phyloP scores from a whole-genome alignment of 2,797 vertebrate species.

The Hydrophis major region DNA sequence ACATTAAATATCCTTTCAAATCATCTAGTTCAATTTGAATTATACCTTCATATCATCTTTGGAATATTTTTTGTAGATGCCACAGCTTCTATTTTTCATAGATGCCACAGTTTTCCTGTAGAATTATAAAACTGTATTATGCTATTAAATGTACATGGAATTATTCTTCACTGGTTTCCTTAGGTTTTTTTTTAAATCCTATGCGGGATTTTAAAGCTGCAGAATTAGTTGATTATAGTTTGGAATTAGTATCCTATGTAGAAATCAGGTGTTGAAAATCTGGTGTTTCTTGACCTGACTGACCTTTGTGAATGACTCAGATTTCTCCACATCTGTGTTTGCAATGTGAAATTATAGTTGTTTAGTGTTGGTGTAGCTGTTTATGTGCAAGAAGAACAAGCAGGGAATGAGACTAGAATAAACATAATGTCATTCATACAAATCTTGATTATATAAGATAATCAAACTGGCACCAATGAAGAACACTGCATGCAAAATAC shows the following conservation, averaged over 20 bases:
- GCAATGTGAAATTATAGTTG: slow-evolving; percentile 59
- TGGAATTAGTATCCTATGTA: not conserved
- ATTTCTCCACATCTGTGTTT: slow-evolving; percentile 64
- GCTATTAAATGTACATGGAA: not conserved
- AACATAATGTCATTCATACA: slow-evolving; percentile 70
- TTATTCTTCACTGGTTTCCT: not conserved
- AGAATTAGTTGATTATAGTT: slow-evolving; percentile 21
- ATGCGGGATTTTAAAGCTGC: slow-evolving; percentile 9
- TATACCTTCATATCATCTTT: not conserved
- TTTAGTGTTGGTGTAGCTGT: slow-evolving; percentile 65
- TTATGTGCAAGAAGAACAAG: slow-evolving; percentile 68
- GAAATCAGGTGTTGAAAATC: slow-evolving; percentile 47
- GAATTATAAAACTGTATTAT: not conserved
- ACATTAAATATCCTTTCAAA: not conserved
- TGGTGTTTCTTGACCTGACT: slow-evolving; percentile 56
- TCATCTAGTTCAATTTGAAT: not conserved
- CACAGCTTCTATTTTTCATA: not conserved
- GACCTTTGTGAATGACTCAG: slow-evolving; percentile 42
- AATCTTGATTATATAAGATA: slow-evolving; percentile 68
- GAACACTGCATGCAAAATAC: slow-evolving; percentile 42
- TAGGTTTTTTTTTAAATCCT: not conserved
- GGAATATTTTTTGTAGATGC: not conserved
- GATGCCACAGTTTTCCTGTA: not conserved
- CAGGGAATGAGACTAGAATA: slow-evolving; percentile 64
- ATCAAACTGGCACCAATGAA: slow-evolving; percentile 64